phyloP scores from a whole-genome alignment of 2,797 vertebrate genomes.

The Neostethus bicornis region DNA sequence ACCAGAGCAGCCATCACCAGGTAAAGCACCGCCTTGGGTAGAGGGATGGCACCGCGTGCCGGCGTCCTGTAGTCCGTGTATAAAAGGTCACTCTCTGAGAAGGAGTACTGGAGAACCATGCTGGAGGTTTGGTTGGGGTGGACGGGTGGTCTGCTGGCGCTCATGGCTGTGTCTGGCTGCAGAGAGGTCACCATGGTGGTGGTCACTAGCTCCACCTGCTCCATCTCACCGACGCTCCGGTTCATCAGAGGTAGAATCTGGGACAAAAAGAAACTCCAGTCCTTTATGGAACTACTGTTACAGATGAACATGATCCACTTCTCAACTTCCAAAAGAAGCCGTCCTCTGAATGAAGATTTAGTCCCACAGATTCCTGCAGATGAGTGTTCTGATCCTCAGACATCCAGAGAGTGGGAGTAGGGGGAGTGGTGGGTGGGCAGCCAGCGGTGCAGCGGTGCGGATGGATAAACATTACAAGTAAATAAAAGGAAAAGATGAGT shows the following conservation, averaged over 20 bases:
- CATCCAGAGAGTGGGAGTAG: slow-evolving; percentile 7
- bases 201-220: slow-evolving; percentile 81
- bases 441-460: no score
- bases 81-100: slow-evolving; percentile 84
- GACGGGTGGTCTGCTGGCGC: slow-evolving; percentile 80
- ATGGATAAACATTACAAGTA: no score
- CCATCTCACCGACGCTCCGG: no score
- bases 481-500: not conserved
- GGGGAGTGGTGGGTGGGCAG: not conserved
- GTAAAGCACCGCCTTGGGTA: slow-evolving; percentile 90
- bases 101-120: slow-evolving; percentile 86
- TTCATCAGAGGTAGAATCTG: slow-evolving; percentile 87
- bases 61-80: slow-evolving; percentile 85
- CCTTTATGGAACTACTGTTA: slow-evolving; percentile 87
- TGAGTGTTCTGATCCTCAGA: not conserved
- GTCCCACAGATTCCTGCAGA: slow-evolving; percentile 43
- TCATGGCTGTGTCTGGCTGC: slow-evolving; percentile 80
- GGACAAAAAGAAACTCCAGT: slow-evolving; percentile 88
- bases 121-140: slow-evolving; percentile 85
- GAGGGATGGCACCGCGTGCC: slow-evolving; percentile 81
- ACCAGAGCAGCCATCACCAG: slow-evolving; percentile 89
- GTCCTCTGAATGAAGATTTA: no score
- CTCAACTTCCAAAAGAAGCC: no score
- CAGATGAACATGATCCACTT: slow-evolving; percentile 90
- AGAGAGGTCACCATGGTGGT: slow-evolving; percentile 84